Conservation (phyloP, 2,888 invertebrate genomes). For the Cryptophagus acutangulus region DNA sequence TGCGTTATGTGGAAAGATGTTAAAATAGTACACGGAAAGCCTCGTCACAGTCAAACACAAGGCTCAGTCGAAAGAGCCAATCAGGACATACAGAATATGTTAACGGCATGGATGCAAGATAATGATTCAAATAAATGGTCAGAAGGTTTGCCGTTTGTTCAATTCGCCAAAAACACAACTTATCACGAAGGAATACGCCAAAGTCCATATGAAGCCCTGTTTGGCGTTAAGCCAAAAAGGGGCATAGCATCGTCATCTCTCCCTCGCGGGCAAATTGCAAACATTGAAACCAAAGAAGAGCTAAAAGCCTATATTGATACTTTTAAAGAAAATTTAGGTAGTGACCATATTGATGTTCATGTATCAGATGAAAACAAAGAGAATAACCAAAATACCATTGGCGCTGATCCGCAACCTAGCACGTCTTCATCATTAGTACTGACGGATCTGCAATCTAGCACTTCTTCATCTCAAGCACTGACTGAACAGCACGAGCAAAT, state of each 20-base stretch:
- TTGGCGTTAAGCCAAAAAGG: constrained; percentile 31
- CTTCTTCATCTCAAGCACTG: constrained; percentile 23
- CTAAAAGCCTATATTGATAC: constrained; percentile 24
- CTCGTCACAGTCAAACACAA: constrained; percentile 28
- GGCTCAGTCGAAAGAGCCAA: constrained; percentile 26
- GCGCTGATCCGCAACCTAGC: constrained; percentile 10
- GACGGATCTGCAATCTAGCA: constrained; percentile 16
- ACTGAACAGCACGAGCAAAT: constrained; percentile 21
- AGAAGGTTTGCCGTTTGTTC: constrained; percentile 29
- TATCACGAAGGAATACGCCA: constrained; percentile 30
- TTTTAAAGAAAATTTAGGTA: constrained; percentile 23
- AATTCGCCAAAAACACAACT: constrained; percentile 32
- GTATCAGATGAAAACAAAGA: constrained; percentile 8
- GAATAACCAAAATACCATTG: constrained; percentile 14
- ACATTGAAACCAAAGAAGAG: constrained; percentile 30
- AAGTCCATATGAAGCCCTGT: constrained; percentile 36
- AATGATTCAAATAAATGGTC: constrained; percentile 33
- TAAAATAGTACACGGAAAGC: constrained; percentile 30
- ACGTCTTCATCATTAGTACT: constrained; percentile 20
- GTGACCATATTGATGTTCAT: constrained; percentile 22
- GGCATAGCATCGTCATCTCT: constrained; percentile 28
- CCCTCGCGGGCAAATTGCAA: constrained; percentile 24
- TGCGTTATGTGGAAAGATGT: constrained; percentile 28
- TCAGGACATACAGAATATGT: constrained; percentile 32
- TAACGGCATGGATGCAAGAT: constrained; percentile 33